phyloP scores from a whole-genome alignment of 2,113 vertebrate genomes.

The Deroptyus accipitrinus region DNA sequence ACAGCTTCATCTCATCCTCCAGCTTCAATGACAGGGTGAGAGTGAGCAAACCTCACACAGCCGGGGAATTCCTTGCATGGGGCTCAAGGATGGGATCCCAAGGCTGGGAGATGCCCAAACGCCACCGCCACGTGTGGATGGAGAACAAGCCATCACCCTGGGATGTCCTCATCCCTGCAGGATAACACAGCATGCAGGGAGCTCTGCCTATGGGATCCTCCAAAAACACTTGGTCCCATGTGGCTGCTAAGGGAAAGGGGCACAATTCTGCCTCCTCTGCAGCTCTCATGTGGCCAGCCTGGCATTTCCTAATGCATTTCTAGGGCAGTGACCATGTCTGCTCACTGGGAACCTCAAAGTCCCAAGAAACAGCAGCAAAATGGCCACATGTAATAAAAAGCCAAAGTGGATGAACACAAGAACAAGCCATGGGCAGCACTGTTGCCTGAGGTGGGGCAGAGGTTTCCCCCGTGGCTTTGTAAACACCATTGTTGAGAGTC shows the following conservation, averaged over 20 bases:
- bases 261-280: background rate
- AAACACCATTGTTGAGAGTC: rapidly evolving
- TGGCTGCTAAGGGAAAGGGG: background rate
- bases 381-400: background rate
- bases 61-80: background rate
- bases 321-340: background rate
- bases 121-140: rapidly evolving
- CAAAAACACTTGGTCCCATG: background rate
- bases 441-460: background rate
- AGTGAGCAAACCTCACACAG: background rate
- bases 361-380: background rate
- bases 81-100: rapidly evolving
- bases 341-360: background rate
- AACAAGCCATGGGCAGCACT: rapidly evolving
- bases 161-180: background rate
- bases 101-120: background rate
- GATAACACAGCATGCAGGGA: rapidly evolving
- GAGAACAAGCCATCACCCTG: background rate
- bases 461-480: background rate
- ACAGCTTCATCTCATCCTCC: background rate
- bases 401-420: background rate
- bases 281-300: background rate
- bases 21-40: background rate
- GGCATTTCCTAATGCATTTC: background rate
- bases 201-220: background rate